Evolutionary conservation across 2,113 vertebrate genomes (phyloP).

Genomic region (Tragelaphus scriptus): DNA sequence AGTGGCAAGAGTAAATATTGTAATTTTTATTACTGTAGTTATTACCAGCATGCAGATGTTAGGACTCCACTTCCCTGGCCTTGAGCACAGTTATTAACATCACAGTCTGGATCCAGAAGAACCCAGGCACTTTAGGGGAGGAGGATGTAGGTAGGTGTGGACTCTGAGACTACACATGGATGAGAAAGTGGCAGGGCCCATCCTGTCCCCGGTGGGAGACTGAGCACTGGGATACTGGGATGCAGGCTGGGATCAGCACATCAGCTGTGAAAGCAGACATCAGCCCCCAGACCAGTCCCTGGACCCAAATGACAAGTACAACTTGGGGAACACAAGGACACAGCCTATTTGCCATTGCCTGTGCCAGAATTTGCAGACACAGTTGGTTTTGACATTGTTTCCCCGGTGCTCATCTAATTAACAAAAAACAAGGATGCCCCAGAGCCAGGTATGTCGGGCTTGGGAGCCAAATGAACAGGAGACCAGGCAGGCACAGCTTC

Average conservation of each 20-base stretch:
- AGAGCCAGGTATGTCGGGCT: slow-evolving; percentile 1
- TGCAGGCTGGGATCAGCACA: not conserved
- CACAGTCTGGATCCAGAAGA: not conserved
- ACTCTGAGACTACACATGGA: not conserved
- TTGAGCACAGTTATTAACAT: not conserved
- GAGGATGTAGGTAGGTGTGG: not conserved
- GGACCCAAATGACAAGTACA: not conserved
- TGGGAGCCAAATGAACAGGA: not conserved
- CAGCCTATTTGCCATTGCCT: not conserved
- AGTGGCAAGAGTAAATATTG: not conserved
- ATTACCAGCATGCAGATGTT: not conserved
- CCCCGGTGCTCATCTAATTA: not conserved
- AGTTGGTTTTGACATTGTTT: not conserved
- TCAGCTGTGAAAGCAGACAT: not conserved
- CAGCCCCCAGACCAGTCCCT: not conserved
- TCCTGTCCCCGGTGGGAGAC: not conserved
- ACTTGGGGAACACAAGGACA: not conserved
- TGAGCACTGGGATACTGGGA: not conserved
- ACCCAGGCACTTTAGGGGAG: not conserved
- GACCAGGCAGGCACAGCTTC: not conserved
- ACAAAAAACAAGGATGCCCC: slow-evolving; percentile 17
- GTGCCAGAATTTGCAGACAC: not conserved
- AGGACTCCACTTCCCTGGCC: not conserved
- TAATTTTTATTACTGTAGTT: not conserved
- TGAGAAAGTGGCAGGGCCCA: not conserved